Percentiles rank a stretch among this genome's conserved stretches.
Evolutionary conservation across 2,888 invertebrate genomes (phyloP).

Genomic region (Lasiommata megera): DNA sequence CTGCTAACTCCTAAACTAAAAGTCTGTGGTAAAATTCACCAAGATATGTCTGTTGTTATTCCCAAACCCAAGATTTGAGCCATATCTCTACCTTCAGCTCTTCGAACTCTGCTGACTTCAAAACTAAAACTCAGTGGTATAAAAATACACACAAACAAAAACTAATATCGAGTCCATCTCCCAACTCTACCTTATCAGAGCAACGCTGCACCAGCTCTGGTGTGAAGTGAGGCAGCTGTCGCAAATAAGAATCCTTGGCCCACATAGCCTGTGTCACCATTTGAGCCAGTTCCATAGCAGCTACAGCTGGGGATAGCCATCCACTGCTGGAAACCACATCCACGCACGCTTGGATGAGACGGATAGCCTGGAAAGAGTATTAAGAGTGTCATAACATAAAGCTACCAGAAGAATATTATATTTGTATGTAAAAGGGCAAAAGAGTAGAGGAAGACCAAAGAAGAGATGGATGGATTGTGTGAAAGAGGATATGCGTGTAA

Average conservation of each 20-base stretch:
- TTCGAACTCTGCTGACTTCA: not conserved
- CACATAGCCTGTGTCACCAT: slow-evolving; percentile 99
- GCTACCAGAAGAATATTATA: no score
- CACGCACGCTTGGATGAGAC: slow-evolving; percentile 96
- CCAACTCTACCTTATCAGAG: slow-evolving; percentile 86
- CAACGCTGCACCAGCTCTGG: slow-evolving; percentile 94
- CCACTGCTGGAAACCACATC: slow-evolving; percentile 96
- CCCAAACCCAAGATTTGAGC: not conserved
- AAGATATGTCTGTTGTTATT: not conserved
- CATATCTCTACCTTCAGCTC: not conserved
- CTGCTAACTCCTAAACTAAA: not conserved
- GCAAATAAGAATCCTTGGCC: slow-evolving; percentile 98
- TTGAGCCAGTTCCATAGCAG: slow-evolving; percentile 99
- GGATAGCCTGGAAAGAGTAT: slow-evolving; percentile 85
- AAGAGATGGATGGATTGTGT: no score
- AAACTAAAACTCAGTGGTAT: not conserved
- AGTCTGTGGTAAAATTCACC: not conserved
- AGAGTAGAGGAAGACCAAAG: no score
- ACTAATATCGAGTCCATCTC: not conserved
- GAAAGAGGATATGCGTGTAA: no score
- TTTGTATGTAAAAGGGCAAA: no score
- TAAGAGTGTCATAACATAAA: not conserved
- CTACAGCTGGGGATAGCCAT: slow-evolving; percentile 98
- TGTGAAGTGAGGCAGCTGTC: slow-evolving; percentile 98
- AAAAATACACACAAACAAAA: not conserved